phyloP scores from a whole-genome alignment of 1,140 invertebrate genomes.

The Thrips palmi region DNA sequence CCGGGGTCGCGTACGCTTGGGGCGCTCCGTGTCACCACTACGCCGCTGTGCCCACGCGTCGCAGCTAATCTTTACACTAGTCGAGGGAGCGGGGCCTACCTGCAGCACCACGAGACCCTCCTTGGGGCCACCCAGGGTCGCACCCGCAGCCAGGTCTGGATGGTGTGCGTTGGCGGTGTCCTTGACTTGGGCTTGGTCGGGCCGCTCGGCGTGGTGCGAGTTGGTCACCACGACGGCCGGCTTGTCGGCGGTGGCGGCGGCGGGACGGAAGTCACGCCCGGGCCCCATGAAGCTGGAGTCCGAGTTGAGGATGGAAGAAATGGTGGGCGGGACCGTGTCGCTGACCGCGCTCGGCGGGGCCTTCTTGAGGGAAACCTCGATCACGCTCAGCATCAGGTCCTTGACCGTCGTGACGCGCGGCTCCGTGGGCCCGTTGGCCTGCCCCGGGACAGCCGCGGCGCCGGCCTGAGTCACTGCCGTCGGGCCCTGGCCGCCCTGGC shows the following conservation, averaged over 20 bases:
- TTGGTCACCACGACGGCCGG: slow-evolving; percentile 42
- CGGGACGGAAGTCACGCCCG: slow-evolving; percentile 10
- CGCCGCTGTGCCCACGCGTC: neutral
- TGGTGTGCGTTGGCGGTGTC: slow-evolving; percentile 17
- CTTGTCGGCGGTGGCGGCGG: slow-evolving; percentile 25
- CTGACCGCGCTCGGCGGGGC: slow-evolving; percentile 21
- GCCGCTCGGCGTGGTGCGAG: slow-evolving; percentile 21
- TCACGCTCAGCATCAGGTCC: slow-evolving; percentile 54
- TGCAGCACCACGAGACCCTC: slow-evolving; percentile 21
- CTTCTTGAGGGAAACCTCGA: slow-evolving; percentile 50
- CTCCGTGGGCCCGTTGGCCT: slow-evolving; percentile 20
- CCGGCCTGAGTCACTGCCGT: too few relatives aligned
- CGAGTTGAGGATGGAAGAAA: slow-evolving; percentile 41
- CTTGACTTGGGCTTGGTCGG: slow-evolving; percentile 15
- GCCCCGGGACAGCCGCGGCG: too few relatives aligned
- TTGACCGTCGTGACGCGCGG: too few relatives aligned
- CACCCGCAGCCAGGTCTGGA: too few relatives aligned
- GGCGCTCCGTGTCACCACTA: too few relatives aligned
- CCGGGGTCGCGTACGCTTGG: too few relatives aligned
- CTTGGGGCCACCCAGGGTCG: slow-evolving; percentile 15
- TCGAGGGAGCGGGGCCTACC: slow-evolving; percentile 13
- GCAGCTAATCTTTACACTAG: neutral
- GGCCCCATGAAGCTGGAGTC: slow-evolving; percentile 19
- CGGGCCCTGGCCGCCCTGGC: too few relatives aligned
- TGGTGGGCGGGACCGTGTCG: slow-evolving; percentile 31